phyloP scores from a whole-genome alignment of 1,140 invertebrate genomes.

The Heliconius himera region DNA sequence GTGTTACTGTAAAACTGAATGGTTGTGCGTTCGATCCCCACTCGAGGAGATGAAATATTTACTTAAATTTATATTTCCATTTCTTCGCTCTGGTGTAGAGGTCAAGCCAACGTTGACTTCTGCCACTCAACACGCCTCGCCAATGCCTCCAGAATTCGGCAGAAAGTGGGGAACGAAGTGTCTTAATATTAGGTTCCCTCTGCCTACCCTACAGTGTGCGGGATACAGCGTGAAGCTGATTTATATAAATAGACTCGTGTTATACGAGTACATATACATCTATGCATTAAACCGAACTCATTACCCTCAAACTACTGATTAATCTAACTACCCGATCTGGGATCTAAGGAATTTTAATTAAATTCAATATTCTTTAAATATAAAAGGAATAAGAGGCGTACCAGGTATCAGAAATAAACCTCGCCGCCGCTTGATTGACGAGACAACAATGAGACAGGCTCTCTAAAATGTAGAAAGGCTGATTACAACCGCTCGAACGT shows the following conservation, averaged over 20 bases:
- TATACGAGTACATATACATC: neutral
- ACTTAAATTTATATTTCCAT: no score
- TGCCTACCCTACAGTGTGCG: no score
- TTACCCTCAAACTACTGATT: conserved; percentile 40
- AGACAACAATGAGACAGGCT: conserved; percentile 57
- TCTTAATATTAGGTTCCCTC: no score
- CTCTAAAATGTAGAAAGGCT: conserved; percentile 63
- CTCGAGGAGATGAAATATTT: no score
- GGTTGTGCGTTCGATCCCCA: no score
- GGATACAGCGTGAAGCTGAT: no score
- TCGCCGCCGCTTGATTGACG: conserved; percentile 68
- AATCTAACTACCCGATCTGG: conserved; percentile 53
- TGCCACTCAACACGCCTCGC: no score
- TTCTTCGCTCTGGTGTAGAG: no score
- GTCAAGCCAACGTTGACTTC: no score
- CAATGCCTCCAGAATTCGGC: no score
- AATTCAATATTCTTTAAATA: conserved; percentile 67
- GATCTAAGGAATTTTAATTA: conserved; percentile 72
- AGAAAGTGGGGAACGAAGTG: no score
- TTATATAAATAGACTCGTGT: neutral
- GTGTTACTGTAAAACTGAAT: no score
- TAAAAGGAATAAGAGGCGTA: conserved; percentile 57
- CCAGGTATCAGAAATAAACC: conserved; percentile 57
- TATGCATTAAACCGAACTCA: conserved; percentile 23
- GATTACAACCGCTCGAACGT: conserved; percentile 65